Evolutionary conservation across 2,113 vertebrate species (phyloP), one percentile per base, ranked within the genome.

Genomic region (Mesitornis unicolor): DNA sequence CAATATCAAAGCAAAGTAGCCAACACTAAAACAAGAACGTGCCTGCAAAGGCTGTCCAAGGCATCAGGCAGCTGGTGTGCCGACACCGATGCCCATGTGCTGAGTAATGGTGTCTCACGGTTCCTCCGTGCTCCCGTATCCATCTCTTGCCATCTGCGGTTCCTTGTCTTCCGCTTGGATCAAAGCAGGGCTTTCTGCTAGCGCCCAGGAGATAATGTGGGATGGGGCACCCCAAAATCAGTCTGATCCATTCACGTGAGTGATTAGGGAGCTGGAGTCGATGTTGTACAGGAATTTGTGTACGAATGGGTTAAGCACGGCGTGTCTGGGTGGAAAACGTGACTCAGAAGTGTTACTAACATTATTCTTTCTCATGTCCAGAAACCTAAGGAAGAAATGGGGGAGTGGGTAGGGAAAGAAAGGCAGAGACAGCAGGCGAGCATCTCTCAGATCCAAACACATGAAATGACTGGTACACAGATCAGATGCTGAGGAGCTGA

Each of bases 41-140:
- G 7, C 63, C 88, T 74, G 71, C 47, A 84, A 92, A 92, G 93
- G 57, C 83, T 86, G 91, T 80, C 88, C 76, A 57, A 89, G 77
- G 51, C 9, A 1, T 61, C 29, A 94, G 79, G 80, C 94, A 96
- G 88, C 88, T 96, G 88, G 86, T 84, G 68, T 25, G 86, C 75
- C 88, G 79, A 94, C 94, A 95, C 67, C 1, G 0, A 70, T 77
- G 90, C 71, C 83, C 63, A 8, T 80, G 63, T 92, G 96, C 95
- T 95, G 94, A 95, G 85, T 93, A 95, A 96, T 18, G 68, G 40
- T 63, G 33, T 84, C 89, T 77, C 95, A 70, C 83, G 83, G 18
- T 38, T 73, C 69, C 75, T 67, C 86, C 88, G 68, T 74, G 68
- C 88, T 81, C 54, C 45, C 63, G 77, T 65, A 83, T 42, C 83